phyloP scores from a whole-genome alignment of 2,797 vertebrate species.

The Helicolenus hilgendorfi region DNA sequence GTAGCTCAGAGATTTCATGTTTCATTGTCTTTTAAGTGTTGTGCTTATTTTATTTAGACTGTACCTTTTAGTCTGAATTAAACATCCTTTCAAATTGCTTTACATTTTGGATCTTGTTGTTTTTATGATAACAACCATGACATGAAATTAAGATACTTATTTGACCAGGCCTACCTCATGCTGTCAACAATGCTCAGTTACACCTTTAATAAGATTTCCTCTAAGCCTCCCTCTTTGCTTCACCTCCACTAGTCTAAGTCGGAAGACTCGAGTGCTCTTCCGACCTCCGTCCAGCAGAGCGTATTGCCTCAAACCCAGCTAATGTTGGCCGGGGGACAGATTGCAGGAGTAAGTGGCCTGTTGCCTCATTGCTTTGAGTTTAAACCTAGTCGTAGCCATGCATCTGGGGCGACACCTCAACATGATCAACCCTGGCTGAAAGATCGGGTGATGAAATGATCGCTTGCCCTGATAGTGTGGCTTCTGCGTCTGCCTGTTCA shows the following conservation, averaged over 20 bases:
- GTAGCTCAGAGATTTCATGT: slow-evolving; percentile 22
- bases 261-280: slow-evolving; percentile 94
- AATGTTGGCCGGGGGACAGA: slow-evolving; percentile 98
- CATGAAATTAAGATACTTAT: neutral
- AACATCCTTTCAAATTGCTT: slow-evolving; percentile 1
- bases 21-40: neutral
- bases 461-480: slow-evolving; percentile 52
- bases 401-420: slow-evolving; percentile 43
- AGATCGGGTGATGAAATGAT: slow-evolving; percentile 32
- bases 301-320: slow-evolving; percentile 97
- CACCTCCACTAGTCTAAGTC: slow-evolving; percentile 93
- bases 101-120: neutral
- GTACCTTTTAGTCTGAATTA: slow-evolving; percentile 9
- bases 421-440: slow-evolving; percentile 19
- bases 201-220: slow-evolving; percentile 40
- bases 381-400: slow-evolving; percentile 35
- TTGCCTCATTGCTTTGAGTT: slow-evolving; percentile 64
- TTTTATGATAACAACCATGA: slow-evolving; percentile 2
- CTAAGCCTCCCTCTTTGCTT: slow-evolving; percentile 83
- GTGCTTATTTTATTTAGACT: neutral
- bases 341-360: slow-evolving; percentile 96
- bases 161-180: neutral
- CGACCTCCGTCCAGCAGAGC: slow-evolving; percentile 95
- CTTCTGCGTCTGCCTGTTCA: slow-evolving; percentile 68
- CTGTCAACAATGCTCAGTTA: slow-evolving; percentile 13